Evolutionary conservation across 2,113 vertebrate genomes (phyloP), one percentile per base, ranked within the genome.

Genomic region (Hippocampus mohnikei): DNA sequence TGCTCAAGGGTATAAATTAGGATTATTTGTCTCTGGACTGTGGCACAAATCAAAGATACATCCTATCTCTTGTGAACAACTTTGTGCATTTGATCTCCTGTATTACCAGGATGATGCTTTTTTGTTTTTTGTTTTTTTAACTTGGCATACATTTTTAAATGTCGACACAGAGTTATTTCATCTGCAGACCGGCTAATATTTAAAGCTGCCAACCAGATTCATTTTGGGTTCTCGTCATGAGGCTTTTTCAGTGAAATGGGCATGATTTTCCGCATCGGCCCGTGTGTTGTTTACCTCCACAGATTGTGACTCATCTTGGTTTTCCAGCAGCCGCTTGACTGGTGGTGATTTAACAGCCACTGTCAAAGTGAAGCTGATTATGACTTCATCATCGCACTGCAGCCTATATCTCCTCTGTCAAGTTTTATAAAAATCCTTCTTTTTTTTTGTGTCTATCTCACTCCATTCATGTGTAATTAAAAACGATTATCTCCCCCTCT

Each of bases 401-500:
- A 63, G 66, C 76, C 70, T 73, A 77, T 60, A 84, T 83, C 55
- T 82, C 74, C 77, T 79, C 71, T 77, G 73, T 75, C 76, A 75
- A 75, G 56, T 79, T 75, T 75, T 79, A 69, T 67, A 73, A 77
- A 70, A 29, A 23, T 16, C 16, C 7, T 8, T 60, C 48, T 46
- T 53, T 40, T 60, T 52, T 63, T 52, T 69, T 6, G 33, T 37
- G 27, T 73, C 78, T 80, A 70, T 74, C 71, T 66, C 60, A 70
- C 78, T 64, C 63, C 71, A 81, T 84, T 82, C 71, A 81, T 84
- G 71, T 84, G 67, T 78, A 87, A 84, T 85, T 87, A 86, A 88
- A 85, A 76, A 78, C 73, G 77, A 85, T 83, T 71, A 87, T 86
- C 81, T 78, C 33, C 56, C 23, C 78, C 67, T 78, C 79, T 86